Evolutionary conservation across 2,113 vertebrate genomes (phyloP).

Genomic region (Mus musculus): DNA sequence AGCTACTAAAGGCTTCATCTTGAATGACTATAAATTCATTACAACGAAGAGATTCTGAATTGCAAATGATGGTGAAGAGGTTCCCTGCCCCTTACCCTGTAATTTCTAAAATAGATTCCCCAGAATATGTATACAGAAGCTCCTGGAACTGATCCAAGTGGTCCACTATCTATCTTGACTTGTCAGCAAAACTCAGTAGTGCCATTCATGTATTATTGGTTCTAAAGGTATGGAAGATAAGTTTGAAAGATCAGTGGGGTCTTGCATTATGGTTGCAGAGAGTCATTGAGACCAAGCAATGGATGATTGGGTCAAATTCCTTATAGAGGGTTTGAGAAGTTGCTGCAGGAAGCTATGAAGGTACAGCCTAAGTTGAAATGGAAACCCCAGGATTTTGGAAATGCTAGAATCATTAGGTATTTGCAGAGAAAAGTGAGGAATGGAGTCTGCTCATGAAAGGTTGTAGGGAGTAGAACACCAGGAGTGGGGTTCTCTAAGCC

Average conservation of each 20-base stretch:
- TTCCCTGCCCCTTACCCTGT: background rate
- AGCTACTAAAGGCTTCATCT: background rate
- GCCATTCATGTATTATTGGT: background rate
- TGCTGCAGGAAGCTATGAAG: background rate
- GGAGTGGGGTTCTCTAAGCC: background rate
- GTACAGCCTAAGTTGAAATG: too few species aligned
- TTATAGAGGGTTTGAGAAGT: background rate
- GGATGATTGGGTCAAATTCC: background rate
- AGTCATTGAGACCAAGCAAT: background rate
- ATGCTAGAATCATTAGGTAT: background rate
- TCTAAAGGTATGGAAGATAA: background rate
- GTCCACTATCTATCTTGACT: background rate
- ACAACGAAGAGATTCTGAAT: background rate
- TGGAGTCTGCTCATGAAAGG: too few species aligned
- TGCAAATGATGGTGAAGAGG: background rate
- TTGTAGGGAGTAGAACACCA: background rate
- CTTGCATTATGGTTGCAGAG: background rate
- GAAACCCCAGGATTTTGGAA: background rate
- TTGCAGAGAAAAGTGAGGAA: background rate
- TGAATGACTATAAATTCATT: background rate
- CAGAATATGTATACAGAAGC: background rate
- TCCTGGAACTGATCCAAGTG: background rate
- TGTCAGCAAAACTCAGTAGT: background rate
- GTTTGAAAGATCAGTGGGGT: background rate
- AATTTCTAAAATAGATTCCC: background rate